Conservation (phyloP, 2,113 vertebrate genomes). For the Neodon shergylaensis region DNA sequence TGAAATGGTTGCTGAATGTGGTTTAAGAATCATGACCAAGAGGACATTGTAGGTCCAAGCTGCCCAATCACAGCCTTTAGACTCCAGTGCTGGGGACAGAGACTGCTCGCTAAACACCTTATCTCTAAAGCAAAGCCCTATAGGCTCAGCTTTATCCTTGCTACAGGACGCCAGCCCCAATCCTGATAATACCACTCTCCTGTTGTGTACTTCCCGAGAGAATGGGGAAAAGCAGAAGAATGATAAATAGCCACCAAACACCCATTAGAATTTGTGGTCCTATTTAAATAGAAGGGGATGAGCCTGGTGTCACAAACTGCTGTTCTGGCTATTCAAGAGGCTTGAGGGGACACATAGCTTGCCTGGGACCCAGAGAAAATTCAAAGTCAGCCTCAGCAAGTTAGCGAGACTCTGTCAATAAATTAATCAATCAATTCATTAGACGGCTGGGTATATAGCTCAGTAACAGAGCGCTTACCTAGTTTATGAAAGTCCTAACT, state of each 20-base stretch:
- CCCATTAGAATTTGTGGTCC: neutral
- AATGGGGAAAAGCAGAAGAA: neutral
- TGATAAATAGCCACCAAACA: neutral
- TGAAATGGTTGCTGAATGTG: neutral
- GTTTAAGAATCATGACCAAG: neutral
- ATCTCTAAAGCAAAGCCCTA: neutral
- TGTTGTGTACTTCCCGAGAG: neutral
- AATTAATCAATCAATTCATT: neutral
- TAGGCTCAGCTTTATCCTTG: neutral
- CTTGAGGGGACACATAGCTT: neutral
- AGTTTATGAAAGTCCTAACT: neutral
- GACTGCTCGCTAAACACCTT: neutral
- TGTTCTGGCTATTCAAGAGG: neutral
- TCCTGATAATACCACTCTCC: neutral
- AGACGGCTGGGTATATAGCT: neutral
- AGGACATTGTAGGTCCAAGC: neutral
- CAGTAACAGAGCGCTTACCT: neutral
- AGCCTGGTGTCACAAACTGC: neutral
- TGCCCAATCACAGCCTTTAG: neutral
- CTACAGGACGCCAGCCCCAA: neutral
- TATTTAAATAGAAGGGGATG: neutral
- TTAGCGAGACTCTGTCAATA: neutral
- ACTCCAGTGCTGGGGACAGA: neutral
- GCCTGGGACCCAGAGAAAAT: neutral
- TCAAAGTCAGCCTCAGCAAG: neutral